These are phyloP conservation scores for Uromys caudimaculatus DNA, from an alignment of 2,797 vertebrate species.

Conservation along the genomic window DNA sequence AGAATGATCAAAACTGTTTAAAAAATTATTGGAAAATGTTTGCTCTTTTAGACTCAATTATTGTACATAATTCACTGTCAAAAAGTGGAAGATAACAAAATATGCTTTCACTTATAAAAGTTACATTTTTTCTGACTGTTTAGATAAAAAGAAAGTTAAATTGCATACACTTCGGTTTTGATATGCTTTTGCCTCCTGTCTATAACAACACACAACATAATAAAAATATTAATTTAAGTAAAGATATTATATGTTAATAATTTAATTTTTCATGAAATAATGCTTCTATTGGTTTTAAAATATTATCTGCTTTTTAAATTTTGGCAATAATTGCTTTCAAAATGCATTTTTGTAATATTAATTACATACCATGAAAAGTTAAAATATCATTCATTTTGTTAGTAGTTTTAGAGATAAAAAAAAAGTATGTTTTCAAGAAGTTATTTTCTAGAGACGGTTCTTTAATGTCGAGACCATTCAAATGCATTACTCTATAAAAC, in stretches of 20 bases:
- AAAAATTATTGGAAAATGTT: constrained; percentile 4
- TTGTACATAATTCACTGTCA: not conserved
- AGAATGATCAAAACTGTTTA: not conserved
- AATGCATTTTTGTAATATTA: constrained; percentile 27
- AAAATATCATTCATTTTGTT: constrained; percentile 36
- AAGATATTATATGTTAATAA: not conserved
- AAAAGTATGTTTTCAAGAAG: constrained; percentile 32
- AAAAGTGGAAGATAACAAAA: constrained; percentile 9
- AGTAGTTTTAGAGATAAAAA: constrained; percentile 63
- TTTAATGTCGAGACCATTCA: constrained; percentile 53
- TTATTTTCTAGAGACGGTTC: constrained; percentile 52
- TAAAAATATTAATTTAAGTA: constrained; percentile 74
- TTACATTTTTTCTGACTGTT: constrained; percentile 15
- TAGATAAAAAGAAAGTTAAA: constrained; percentile 67
- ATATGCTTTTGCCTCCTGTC: constrained; percentile 13
- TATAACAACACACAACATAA: constrained; percentile 23
- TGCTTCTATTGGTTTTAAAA: constrained; percentile 33
- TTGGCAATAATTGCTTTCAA: constrained; percentile 32
- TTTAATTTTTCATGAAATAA: constrained; percentile 57
- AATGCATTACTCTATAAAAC: constrained; percentile 55
- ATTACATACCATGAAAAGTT: constrained; percentile 51
- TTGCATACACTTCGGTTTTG: not conserved
- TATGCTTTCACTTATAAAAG: not conserved
- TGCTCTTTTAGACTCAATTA: not conserved
- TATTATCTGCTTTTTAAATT: constrained; percentile 30